Conservation (phyloP, 1,140 invertebrate genomes). For the Rhyacophila brunnea region DNA sequence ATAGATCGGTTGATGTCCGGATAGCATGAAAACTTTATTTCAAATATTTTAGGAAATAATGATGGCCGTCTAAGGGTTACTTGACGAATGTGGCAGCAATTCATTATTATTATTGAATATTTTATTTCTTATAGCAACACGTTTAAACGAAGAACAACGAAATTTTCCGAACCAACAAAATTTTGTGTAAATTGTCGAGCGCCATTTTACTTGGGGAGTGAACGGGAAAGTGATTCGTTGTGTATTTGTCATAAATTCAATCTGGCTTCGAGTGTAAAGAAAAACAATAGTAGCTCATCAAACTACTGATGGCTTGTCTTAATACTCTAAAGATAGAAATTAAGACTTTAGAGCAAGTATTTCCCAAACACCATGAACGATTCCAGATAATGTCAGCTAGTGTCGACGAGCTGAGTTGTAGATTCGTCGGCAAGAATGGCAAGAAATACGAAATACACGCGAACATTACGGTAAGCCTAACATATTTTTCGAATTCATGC, state of each 20-base stretch:
- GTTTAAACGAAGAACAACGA: too few species aligned
- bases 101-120: too few species aligned
- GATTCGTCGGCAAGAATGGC: constrained; percentile 91
- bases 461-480: constrained; percentile 90
- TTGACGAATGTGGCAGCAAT: too few species aligned
- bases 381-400: constrained; percentile 97
- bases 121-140: too few species aligned
- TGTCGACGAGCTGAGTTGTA: constrained; percentile 96
- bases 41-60: too few species aligned
- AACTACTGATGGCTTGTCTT: constrained; percentile 85
- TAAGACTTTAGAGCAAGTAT: constrained; percentile 90
- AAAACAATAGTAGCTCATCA: constrained; percentile 14
- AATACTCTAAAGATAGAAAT: constrained; percentile 97
- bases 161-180: neutral
- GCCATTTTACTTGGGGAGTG: constrained; percentile 53
- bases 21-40: too few species aligned
- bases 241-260: constrained; percentile 18
- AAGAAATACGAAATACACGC: constrained; percentile 96
- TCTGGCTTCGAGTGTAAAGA: constrained; percentile 11
- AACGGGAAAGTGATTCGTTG: constrained; percentile 22
- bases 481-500: too few species aligned
- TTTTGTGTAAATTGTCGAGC: constrained; percentile 28
- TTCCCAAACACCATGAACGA: constrained; percentile 92
- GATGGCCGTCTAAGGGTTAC: too few species aligned
- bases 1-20: too few species aligned